Conservation (phyloP, 2,113 vertebrate species). For the Geococcyx californianus region DNA sequence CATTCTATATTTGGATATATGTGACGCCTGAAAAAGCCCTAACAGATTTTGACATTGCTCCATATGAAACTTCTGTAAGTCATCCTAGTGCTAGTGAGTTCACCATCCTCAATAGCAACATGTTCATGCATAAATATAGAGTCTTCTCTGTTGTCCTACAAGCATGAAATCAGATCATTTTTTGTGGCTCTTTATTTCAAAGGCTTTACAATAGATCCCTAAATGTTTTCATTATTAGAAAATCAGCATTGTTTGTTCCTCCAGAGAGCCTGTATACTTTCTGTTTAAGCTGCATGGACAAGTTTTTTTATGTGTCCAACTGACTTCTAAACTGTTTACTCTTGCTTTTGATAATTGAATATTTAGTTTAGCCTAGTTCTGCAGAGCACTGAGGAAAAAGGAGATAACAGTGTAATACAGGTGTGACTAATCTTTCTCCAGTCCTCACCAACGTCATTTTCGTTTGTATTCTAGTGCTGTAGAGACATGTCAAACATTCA, state of each 20-base stretch:
- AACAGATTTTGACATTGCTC: not conserved
- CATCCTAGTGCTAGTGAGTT: not conserved
- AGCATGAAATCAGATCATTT: not conserved
- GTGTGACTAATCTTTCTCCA: not conserved
- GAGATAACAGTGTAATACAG: not conserved
- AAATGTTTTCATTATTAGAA: not conserved
- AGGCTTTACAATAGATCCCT: not conserved
- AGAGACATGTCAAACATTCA: not conserved
- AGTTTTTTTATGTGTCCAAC: not conserved
- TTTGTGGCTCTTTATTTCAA: not conserved
- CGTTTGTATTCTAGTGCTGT: not conserved
- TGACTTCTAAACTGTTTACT: not conserved
- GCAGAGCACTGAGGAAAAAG: not conserved
- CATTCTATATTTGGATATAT: not conserved
- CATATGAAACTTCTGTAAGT: not conserved
- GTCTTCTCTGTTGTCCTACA: not conserved
- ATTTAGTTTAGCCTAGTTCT: not conserved
- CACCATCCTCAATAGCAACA: not conserved
- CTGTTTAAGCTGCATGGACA: not conserved
- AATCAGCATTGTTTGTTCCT: not conserved
- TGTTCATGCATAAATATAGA: not conserved
- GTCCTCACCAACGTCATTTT: not conserved
- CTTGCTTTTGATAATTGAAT: not conserved
- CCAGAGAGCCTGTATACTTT: not conserved
- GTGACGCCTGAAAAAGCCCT: not conserved